Conservation (phyloP, 2,888 invertebrate genomes). For the Parnassius orleans region DNA sequence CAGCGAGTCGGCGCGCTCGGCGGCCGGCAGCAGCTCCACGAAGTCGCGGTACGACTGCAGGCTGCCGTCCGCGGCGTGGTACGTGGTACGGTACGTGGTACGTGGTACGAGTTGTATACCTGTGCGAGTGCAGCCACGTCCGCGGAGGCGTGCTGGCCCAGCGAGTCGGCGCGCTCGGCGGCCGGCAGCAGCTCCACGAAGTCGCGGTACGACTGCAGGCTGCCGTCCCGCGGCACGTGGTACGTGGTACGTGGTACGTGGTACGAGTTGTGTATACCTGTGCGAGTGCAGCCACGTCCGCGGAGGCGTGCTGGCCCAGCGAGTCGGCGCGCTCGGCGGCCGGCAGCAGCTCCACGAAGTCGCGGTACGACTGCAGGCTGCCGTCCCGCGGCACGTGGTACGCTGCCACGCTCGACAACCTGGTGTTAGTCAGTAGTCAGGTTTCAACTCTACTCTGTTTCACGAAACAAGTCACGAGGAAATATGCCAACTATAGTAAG, state of each 20-base stretch:
- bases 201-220: slow-evolving; percentile 89
- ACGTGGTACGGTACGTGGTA: no score
- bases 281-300: slow-evolving; percentile 92
- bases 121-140: slow-evolving; percentile 93
- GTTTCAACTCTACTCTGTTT: no score
- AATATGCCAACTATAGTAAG: no score
- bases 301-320: slow-evolving; percentile 94
- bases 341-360: slow-evolving; percentile 89
- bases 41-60: slow-evolving; percentile 90
- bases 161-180: slow-evolving; percentile 91
- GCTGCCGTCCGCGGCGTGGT: slow-evolving; percentile 91
- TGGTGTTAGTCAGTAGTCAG: slow-evolving; percentile 42
- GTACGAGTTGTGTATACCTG: slow-evolving; percentile 85
- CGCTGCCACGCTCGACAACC: slow-evolving; percentile 86
- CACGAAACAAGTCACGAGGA: no score
- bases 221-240: no score
- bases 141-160: slow-evolving; percentile 94
- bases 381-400: slow-evolving; percentile 94
- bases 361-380: slow-evolving; percentile 88
- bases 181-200: slow-evolving; percentile 89
- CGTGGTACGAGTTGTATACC: slow-evolving; percentile 92
- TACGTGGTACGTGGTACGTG: no score
- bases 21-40: slow-evolving; percentile 87
- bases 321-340: slow-evolving; percentile 91
- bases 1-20: slow-evolving; percentile 92